Base-by-base conservation (phyloP, 2,888 invertebrate species). In the Selenia dentaria region DNA sequence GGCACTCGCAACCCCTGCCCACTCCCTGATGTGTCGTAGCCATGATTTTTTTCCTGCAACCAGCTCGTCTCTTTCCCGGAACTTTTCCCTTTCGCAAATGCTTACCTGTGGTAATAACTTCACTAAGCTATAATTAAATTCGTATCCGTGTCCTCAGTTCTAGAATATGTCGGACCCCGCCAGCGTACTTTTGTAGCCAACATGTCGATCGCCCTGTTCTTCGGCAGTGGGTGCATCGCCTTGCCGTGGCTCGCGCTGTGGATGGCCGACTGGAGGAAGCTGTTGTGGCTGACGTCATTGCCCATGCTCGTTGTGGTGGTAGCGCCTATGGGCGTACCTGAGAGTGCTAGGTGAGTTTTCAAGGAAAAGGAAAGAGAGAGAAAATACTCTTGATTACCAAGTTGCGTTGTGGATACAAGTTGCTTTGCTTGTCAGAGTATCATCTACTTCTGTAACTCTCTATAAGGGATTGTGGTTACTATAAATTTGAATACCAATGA, bases 131-230 rank as follows among this genome's bases (percentile, higher is more conserved):
- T n/a, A n/a, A n/a, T n/a, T n/a, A n/a, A n/a, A n/a, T n/a, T n/a
- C n/a, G n/a, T n/a, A n/a, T n/a, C 3, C 10, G n/a, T 29, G 24
- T 44, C 26, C 45, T 12, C 72, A 83, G 91, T 86, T 2, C 54
- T 92, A 29, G 92, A 92, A 54, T 92, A 91, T 74, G 85, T 91
- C 26, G 91, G 92, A 0, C 74, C 88, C 0, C 70, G 73, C 0
- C 87, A 91, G 68, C 83, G 92, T 10, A 91, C 91, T 1, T 83
- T 76, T 78, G 83, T 86, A 13, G 91, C 89, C 0, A 92, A 91
- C 65, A 81, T 92, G 74, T 88, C 91, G 0, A 88, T 91, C 25
- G 92, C 91, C 0, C 52, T 91, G 28, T 92, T 73, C 73, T 92
- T 88, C 69, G 91, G 91, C 2, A 53, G 76, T 22, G 91, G 89